Evolutionary conservation across 2,888 invertebrate species (phyloP), one percentile per base, ranked within the genome.

Genomic region (Mythimna lalbum): DNA sequence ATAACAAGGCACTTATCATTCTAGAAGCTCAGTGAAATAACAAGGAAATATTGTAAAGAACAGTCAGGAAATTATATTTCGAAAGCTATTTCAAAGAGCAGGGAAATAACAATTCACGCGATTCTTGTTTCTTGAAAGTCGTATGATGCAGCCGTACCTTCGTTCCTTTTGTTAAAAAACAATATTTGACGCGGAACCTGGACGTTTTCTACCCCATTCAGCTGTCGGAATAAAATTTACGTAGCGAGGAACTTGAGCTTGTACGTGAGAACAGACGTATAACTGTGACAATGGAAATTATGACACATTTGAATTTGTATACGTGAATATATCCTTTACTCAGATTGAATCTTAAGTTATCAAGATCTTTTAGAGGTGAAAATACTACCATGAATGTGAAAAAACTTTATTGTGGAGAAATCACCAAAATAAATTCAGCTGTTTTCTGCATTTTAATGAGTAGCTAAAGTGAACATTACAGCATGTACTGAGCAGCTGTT

Each of bases 61-160:
- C 53, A 68, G 55, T 55, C 71, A 55, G 78, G 70, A 81, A 84
- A 85, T 84, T 76, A 80, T 73, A 81, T 85, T 83, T 63, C 76
- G 60, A 71, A 74, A 64, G 70, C 62, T 76, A 81, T 83, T 80
- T 83, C 82, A 81, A 78, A 80, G 61, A 80, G 64, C 67, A 69
- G 67, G 63, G 67, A 70, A 71, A 73, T 79, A 79, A 73, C 78
- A 79, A 78, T 73, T 62, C 70, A 74, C 57, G 62, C 59, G 57
- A 62, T 67, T 76, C 67, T 78, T 69, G 76, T 81, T 80, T 74
- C 68, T 68, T 64, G 63, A 65, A 53, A 56, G 56, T 66, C 70
- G 62, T 72, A 59, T 67, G 63, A 70, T 80, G 83, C 73, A 76
- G 69, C 59, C 67, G 53, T 72, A 68, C 80, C 64, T 79, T 72